These are phyloP conservation scores for Rhabdornis inornatus DNA, from an alignment of 2,113 vertebrate species.

Conservation along the genomic window DNA sequence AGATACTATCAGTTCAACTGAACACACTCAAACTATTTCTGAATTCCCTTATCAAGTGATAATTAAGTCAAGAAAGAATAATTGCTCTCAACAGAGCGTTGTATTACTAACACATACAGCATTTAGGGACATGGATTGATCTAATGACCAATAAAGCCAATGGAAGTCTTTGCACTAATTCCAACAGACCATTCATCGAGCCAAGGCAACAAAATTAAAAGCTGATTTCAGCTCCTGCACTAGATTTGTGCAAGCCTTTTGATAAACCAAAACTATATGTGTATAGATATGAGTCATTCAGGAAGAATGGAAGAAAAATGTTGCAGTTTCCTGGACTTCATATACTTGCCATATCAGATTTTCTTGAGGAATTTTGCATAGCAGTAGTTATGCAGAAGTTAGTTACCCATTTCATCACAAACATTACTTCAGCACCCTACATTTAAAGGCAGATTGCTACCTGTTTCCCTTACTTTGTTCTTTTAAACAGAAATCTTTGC, in stretches of 20 bases:
- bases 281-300: neutral
- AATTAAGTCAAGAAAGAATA: constrained; percentile 18
- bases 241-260: neutral
- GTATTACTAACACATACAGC: neutral
- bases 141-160: neutral
- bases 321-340: neutral
- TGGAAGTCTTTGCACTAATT: neutral
- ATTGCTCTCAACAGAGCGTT: neutral
- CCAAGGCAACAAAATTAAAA: neutral
- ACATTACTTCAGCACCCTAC: neutral
- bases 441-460: neutral
- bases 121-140: neutral
- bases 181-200: neutral
- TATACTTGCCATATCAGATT: neutral
- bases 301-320: neutral
- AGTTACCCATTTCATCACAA: neutral
- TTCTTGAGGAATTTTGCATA: neutral
- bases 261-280: neutral
- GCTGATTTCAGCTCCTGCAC: neutral
- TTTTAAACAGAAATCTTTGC: neutral
- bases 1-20: neutral
- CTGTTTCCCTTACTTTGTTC: neutral
- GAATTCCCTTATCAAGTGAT: neutral
- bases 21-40: neutral
- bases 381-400: neutral